phyloP scores from a whole-genome alignment of 2,797 vertebrate species.

The Tadarida brasiliensis region DNA sequence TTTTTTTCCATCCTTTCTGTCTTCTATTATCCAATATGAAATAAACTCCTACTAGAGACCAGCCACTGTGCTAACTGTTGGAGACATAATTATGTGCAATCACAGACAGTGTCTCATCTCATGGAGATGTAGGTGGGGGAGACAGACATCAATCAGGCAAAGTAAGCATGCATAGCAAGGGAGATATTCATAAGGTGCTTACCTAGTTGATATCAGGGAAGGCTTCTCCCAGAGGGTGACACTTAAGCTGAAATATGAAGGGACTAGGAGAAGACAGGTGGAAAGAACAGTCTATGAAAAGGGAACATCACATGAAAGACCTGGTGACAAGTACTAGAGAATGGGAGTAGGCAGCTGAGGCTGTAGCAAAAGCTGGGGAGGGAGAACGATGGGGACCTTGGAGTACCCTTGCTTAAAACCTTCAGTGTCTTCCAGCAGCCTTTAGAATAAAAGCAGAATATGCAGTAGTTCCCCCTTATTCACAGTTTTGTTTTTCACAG shows the following conservation, averaged over 20 bases:
- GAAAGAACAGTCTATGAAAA: not conserved
- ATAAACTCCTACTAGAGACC: not conserved
- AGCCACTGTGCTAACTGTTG: not conserved
- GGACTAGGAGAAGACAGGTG: not conserved
- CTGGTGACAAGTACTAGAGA: not conserved
- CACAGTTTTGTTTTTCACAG: too few relatives aligned
- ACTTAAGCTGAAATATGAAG: not conserved
- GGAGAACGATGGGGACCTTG: not conserved
- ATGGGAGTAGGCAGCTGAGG: not conserved
- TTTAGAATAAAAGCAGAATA: conserved; percentile 11
- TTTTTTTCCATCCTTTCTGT: not conserved
- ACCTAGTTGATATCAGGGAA: not conserved
- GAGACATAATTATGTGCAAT: not conserved
- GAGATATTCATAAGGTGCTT: not conserved
- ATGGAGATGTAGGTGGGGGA: not conserved
- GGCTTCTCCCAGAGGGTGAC: not conserved
- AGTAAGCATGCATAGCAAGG: not conserved
- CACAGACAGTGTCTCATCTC: not conserved
- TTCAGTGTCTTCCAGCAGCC: not conserved
- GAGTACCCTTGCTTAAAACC: not conserved
- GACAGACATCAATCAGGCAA: not conserved
- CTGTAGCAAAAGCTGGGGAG: not conserved
- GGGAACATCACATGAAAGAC: not conserved
- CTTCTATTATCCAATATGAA: not conserved
- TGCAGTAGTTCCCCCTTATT: not conserved